Percentiles rank a stretch among this genome's conserved stretches.
Conservation (phyloP, 2,888 invertebrate species). For the Lumbricus terrestris region DNA sequence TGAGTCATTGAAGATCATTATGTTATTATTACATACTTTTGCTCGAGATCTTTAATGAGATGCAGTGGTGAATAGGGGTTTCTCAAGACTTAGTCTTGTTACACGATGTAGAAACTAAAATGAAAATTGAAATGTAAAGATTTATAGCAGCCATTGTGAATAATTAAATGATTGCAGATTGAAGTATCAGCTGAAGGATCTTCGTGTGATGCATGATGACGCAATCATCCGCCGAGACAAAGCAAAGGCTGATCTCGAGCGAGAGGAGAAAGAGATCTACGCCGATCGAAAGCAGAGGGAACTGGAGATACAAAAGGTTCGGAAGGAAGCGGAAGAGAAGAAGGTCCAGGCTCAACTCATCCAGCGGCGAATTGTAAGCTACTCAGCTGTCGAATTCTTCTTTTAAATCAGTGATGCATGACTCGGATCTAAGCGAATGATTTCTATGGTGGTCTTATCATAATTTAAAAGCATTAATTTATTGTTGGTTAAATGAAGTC, state of each 20-base stretch:
- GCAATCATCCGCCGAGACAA: slow-evolving; percentile 54
- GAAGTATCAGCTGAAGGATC: slow-evolving; percentile 48
- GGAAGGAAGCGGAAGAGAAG: slow-evolving; percentile 60
- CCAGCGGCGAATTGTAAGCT: slow-evolving; percentile 54
- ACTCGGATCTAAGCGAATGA: neutral
- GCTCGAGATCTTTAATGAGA: no score
- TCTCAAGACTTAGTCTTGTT: neutral
- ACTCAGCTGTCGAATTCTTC: neutral
- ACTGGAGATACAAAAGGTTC: slow-evolving; percentile 56
- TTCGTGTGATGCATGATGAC: slow-evolving; percentile 55
- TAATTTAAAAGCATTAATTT: no score
- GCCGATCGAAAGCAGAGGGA: slow-evolving; percentile 56
- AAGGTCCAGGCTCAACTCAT: slow-evolving; percentile 57
- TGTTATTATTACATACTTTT: no score
- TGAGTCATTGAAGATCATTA: no score
- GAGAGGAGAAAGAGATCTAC: slow-evolving; percentile 55
- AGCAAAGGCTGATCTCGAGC: slow-evolving; percentile 51
- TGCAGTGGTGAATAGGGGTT: neutral
- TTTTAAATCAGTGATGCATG: neutral
- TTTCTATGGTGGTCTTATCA: no score
- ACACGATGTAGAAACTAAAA: no score
- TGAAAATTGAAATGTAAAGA: no score
- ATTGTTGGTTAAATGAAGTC: no score
- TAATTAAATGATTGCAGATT: neutral
- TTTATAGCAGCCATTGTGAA: neutral